Evolutionary conservation across 2,888 invertebrate genomes (phyloP).

Genomic region (Metalampra italica): DNA sequence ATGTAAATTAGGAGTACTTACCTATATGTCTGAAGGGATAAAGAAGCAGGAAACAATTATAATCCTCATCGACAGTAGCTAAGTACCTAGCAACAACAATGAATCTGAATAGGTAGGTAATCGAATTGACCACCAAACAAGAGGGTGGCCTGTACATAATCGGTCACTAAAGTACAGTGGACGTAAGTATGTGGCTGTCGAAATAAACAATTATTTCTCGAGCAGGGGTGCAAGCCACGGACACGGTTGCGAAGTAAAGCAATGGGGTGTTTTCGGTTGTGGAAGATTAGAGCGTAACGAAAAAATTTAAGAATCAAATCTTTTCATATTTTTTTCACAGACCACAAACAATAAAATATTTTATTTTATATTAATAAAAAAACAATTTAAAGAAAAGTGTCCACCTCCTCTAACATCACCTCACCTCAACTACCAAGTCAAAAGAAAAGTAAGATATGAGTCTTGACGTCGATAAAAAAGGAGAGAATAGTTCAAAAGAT

Average conservation of each 20-base stretch:
- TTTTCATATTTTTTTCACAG: no score
- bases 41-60: no score
- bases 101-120: slow-evolving; percentile 10
- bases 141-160: slow-evolving; percentile 11
- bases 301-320: slow-evolving; percentile 5
- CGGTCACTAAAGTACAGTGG: slow-evolving; percentile 32
- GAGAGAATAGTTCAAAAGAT: no score
- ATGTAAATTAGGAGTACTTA: no score
- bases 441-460: background rate
- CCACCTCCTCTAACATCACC: no score
- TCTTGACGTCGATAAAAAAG: no score
- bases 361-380: no score
- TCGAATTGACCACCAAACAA: background rate
- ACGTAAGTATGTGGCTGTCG: slow-evolving; percentile 56
- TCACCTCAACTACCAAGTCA: background rate
- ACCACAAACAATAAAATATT: no score
- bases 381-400: no score
- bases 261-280: slow-evolving; percentile 40
- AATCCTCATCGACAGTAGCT: slow-evolving; percentile 11
- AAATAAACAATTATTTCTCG: slow-evolving; percentile 76
- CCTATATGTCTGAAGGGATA: no score
- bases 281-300: slow-evolving; percentile 28
- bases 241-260: slow-evolving; percentile 46
- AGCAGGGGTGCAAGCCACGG: slow-evolving; percentile 39
- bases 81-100: background rate